A percentile compares a stretch with the other conserved stretches of the same genome.
Evolutionary conservation across 1,140 invertebrate species (phyloP).

Genomic region (Anadara kagoshimensis): DNA sequence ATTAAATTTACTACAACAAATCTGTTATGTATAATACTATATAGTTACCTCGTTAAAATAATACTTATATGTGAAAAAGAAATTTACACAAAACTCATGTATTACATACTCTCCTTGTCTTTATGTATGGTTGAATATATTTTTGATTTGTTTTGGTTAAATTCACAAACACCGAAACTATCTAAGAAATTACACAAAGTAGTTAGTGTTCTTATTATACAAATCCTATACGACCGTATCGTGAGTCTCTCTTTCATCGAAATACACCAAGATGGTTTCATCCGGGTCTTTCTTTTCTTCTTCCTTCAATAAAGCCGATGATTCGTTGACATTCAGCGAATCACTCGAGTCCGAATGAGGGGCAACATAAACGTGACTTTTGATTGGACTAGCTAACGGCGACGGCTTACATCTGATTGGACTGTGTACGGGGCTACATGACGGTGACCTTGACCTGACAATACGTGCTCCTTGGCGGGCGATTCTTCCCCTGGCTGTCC

Average conservation of each 20-base stretch:
- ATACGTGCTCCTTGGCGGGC: constrained; percentile 62
- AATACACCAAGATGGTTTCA: constrained; percentile 44
- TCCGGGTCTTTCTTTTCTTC: constrained; percentile 77
- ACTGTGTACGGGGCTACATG: constrained; percentile 46
- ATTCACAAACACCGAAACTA: too few species aligned
- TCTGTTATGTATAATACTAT: too few species aligned
- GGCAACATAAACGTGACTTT: neutral
- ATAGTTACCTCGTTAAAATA: too few species aligned
- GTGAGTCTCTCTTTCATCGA: neutral
- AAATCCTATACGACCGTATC: constrained; percentile 6
- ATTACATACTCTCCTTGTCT: too few species aligned
- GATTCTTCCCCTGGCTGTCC: constrained; percentile 61
- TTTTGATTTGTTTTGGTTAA: too few species aligned
- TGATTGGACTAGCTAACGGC: constrained; percentile 13
- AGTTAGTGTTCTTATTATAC: too few species aligned
- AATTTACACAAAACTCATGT: too few species aligned
- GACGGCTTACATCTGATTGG: constrained; percentile 8
- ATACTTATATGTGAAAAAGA: too few species aligned
- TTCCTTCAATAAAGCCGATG: constrained; percentile 76
- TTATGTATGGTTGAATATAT: too few species aligned
- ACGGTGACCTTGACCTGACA: constrained; percentile 56
- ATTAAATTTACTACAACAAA: too few species aligned
- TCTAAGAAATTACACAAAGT: too few species aligned
- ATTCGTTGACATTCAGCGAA: constrained; percentile 79
- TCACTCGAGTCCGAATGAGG: constrained; percentile 66